These are phyloP conservation scores for Chloropsis cyanopogon DNA, from an alignment of 2,113 vertebrate species.

Conservation along the genomic window DNA sequence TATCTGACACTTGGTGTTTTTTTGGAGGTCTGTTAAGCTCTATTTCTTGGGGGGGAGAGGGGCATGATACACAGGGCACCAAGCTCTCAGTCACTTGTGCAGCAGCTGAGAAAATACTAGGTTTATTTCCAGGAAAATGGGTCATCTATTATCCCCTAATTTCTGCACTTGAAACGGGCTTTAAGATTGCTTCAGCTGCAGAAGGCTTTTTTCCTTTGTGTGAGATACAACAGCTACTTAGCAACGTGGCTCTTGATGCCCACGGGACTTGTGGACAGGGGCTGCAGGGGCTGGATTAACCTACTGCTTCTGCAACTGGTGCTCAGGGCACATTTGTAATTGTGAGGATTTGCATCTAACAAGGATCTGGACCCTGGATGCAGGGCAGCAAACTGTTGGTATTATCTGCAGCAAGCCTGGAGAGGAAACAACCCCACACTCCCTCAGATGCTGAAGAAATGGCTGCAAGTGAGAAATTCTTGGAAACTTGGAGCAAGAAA, in stretches of 20 bases:
- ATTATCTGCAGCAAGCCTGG: background rate
- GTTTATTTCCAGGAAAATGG: slow-evolving; percentile 21
- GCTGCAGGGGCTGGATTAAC: background rate
- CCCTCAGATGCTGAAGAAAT: background rate
- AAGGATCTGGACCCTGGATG: background rate
- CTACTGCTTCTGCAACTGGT: background rate
- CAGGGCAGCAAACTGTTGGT: background rate
- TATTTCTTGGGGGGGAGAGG: accelerated
- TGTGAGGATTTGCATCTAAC: background rate
- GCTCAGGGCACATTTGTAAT: background rate
- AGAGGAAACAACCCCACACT: background rate
- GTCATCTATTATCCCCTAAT: background rate
- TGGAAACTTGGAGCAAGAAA: background rate
- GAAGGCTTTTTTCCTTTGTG: background rate
- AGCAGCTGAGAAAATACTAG: slow-evolving; percentile 20
- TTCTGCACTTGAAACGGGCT: slow-evolving; percentile 12
- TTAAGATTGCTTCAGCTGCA: slow-evolving; percentile 9
- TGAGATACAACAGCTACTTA: slow-evolving; percentile 29
- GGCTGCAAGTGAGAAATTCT: background rate
- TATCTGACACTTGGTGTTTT: background rate
- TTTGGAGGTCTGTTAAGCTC: background rate
- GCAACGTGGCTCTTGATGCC: background rate
- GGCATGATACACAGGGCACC: background rate
- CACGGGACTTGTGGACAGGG: background rate
- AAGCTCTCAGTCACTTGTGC: background rate